phyloP scores from a whole-genome alignment of 2,888 invertebrate genomes.

The Drosophila antonietae region DNA sequence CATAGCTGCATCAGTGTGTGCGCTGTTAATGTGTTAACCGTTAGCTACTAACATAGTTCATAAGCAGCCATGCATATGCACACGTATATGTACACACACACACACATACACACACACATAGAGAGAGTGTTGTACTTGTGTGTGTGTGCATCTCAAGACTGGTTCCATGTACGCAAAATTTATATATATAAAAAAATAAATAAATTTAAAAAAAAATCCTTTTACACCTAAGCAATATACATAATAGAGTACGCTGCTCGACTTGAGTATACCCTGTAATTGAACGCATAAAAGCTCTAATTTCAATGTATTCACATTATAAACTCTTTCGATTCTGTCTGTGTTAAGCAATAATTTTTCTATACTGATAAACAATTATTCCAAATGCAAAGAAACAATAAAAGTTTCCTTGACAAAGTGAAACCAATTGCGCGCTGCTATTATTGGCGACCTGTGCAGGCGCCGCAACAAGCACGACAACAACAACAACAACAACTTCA shows the following conservation, averaged over 20 bases:
- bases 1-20: slow-evolving; percentile 28
- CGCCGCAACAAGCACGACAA: slow-evolving; percentile 45
- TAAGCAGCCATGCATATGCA: slow-evolving; percentile 3
- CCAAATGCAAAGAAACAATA: slow-evolving; percentile 35
- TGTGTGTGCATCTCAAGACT: slow-evolving; percentile 62
- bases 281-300: not conserved
- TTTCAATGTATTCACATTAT: slow-evolving; percentile 14
- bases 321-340: slow-evolving; percentile 14
- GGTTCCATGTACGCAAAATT: slow-evolving; percentile 45
- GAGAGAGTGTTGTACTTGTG: slow-evolving; percentile 13
- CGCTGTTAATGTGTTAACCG: slow-evolving; percentile 7
- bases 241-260: not conserved
- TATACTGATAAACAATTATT: slow-evolving; percentile 14
- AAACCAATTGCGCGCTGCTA: slow-evolving; percentile 58
- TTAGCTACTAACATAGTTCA: slow-evolving; percentile 1
- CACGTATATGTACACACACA: not conserved
- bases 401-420: slow-evolving; percentile 56
- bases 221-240: slow-evolving; percentile 39
- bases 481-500: slow-evolving; percentile 19
- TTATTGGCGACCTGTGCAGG: slow-evolving; percentile 64
- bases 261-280: slow-evolving; percentile 5
- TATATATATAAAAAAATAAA: not conserved
- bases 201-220: not conserved
- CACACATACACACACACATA: not conserved
- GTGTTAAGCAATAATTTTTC: slow-evolving; percentile 10